Evolutionary conservation across 2,113 vertebrate species (phyloP).

Genomic region (Gasterosteus nipponicus): DNA sequence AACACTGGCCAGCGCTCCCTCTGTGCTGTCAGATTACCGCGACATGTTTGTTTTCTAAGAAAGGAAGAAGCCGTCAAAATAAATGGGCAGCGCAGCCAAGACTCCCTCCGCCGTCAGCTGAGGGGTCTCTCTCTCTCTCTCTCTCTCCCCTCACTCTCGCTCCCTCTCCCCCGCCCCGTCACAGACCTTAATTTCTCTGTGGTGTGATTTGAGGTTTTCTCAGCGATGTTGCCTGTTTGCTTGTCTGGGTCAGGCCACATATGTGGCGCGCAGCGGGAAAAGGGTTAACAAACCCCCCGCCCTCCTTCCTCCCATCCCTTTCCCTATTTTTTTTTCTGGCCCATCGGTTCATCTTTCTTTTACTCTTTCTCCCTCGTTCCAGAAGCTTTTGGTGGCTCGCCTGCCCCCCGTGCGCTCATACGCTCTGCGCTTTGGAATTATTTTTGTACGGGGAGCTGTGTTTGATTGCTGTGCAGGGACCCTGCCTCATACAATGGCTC

Average conservation of each 20-base stretch:
- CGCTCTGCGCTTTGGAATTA: constrained; percentile 77
- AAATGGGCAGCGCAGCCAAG: constrained; percentile 71
- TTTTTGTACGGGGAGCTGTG: constrained; percentile 81
- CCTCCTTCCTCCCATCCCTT: not conserved
- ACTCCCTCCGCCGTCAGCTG: constrained; percentile 65
- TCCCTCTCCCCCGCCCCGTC: constrained; percentile 22
- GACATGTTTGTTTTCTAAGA: constrained; percentile 77
- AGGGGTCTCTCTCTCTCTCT: constrained; percentile 19
- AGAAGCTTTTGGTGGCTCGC: constrained; percentile 56
- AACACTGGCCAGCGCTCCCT: constrained; percentile 64
- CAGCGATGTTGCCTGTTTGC: constrained; percentile 75
- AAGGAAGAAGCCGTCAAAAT: constrained; percentile 75
- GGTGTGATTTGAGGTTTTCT: constrained; percentile 79
- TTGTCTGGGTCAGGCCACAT: constrained; percentile 80
- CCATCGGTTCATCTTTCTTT: constrained; percentile 54
- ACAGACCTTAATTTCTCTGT: constrained; percentile 68
- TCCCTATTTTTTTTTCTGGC: constrained; percentile 7
- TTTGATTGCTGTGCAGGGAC: constrained; percentile 85
- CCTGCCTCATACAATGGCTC: constrained; percentile 81
- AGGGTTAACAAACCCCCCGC: constrained; percentile 71
- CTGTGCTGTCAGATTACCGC: constrained; percentile 73
- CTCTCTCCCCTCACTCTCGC: constrained; percentile 3
- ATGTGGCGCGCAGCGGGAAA: constrained; percentile 74
- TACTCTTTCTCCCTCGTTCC: constrained; percentile 59
- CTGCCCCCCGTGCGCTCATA: constrained; percentile 52